Evolutionary conservation across 2,888 invertebrate genomes (phyloP).

Genomic region (Tethea ocularis): DNA sequence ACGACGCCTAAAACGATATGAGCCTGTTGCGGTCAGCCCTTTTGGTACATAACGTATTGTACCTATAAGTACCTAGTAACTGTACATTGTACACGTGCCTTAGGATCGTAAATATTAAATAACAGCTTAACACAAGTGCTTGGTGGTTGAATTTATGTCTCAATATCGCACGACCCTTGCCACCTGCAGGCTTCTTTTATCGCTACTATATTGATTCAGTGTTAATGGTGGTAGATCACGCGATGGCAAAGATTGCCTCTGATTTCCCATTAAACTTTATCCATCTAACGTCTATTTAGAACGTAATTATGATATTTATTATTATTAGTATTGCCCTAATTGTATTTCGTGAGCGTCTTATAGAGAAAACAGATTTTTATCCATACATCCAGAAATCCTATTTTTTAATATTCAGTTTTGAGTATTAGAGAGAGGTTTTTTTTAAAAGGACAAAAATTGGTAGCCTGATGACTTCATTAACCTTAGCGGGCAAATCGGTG

Average conservation of each 20-base stretch:
- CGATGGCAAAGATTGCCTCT: conserved; percentile 24
- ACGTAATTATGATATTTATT: no score
- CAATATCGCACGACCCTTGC: conserved; percentile 65
- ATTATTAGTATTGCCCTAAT: no score
- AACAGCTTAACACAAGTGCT: conserved; percentile 57
- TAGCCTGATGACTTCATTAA: no score
- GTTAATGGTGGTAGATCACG: conserved; percentile 58
- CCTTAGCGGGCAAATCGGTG: no score
- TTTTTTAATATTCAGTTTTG: no score
- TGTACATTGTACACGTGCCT: conserved; percentile 24
- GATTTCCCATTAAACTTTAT: conserved; percentile 10
- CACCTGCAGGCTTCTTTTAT: conserved; percentile 52
- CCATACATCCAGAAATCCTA: no score
- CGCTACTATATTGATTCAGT: conserved; percentile 57
- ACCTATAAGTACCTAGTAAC: background rate
- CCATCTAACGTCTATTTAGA: background rate
- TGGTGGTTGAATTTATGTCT: conserved; percentile 65
- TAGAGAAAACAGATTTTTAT: no score
- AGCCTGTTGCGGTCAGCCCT: background rate
- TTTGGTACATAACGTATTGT: background rate
- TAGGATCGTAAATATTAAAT: conserved; percentile 62
- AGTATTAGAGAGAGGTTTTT: no score
- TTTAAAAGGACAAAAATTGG: no score
- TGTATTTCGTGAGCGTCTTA: background rate
- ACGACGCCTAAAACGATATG: background rate